Evolutionary conservation across 2,797 vertebrate species (phyloP).

Genomic region (Gymnoscopelus microlampas): DNA sequence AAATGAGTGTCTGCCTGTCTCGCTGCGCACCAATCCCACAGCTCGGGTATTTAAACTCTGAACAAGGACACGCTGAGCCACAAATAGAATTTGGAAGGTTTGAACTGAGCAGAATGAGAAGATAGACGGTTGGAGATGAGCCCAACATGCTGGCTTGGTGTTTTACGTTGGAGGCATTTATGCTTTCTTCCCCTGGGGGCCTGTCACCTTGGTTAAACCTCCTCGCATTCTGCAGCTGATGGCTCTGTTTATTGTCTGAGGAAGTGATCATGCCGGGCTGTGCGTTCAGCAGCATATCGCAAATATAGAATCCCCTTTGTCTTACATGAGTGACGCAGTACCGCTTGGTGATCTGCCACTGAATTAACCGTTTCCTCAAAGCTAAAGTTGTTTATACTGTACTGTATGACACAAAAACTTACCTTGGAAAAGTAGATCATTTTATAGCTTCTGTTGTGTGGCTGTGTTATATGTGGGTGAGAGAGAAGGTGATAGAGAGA

Average conservation of each 20-base stretch:
- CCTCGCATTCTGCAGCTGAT: not conserved
- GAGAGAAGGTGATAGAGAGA: not conserved
- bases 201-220: constrained; percentile 1
- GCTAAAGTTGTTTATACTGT: constrained; percentile 37
- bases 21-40: not conserved
- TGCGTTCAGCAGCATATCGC: not conserved
- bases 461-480: constrained; percentile 33
- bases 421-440: constrained; percentile 50
- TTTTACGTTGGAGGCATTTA: no score
- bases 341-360: constrained; percentile 11
- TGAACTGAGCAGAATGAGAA: not conserved
- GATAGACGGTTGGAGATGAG: constrained; percentile 4
- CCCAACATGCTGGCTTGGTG: constrained; percentile 10
- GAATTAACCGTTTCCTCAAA: constrained; percentile 54
- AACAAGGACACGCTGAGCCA: constrained; percentile 1
- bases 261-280: not conserved
- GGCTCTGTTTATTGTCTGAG: constrained; percentile 6
- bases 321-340: not conserved
- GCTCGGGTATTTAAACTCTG: constrained; percentile 26
- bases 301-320: constrained; percentile 7
- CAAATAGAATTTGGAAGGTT: not conserved
- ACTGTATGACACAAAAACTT: constrained; percentile 32
- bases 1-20: constrained; percentile 5
- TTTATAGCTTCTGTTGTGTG: constrained; percentile 46
- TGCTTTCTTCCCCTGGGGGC: not conserved